phyloP scores from a whole-genome alignment of 1,140 invertebrate species.

The Pollicipes pollicipes region DNA sequence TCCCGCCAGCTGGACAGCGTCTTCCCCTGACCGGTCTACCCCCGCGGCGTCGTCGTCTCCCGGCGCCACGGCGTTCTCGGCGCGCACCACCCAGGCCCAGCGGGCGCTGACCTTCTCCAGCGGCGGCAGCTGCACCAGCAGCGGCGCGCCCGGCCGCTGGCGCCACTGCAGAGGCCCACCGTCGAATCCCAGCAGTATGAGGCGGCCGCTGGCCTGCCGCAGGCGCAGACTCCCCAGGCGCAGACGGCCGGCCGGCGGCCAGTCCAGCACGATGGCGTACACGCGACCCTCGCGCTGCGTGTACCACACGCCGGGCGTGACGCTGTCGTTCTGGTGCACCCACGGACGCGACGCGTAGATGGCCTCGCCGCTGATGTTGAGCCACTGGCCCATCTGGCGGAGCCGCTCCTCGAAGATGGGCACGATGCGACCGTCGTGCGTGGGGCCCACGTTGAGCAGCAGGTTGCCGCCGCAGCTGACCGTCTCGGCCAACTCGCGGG shows the following conservation, averaged over 20 bases:
- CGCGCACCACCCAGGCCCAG: conserved; percentile 12
- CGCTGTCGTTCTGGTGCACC: conserved; percentile 65
- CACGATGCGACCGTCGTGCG: conserved; percentile 65
- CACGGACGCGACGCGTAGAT: conserved; percentile 65
- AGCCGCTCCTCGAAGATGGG: conserved; percentile 82
- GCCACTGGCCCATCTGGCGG: conserved; percentile 45
- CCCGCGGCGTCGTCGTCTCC: neutral
- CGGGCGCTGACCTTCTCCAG: conserved; percentile 6
- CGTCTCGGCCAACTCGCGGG: neutral
- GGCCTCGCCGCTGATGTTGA: conserved; percentile 66
- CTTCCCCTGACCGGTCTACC: no score
- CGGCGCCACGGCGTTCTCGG: neutral
- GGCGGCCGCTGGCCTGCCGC: neutral
- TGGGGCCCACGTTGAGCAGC: conserved; percentile 76
- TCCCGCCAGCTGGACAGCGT: no score
- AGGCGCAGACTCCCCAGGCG: neutral
- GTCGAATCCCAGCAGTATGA: neutral
- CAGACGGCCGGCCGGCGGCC: neutral
- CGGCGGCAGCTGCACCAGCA: conserved; percentile 8
- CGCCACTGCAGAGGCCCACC: neutral
- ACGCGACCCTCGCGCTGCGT: neutral
- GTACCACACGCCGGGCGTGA: conserved; percentile 34
- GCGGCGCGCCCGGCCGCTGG: neutral
- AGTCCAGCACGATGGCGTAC: neutral
- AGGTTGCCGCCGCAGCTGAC: conserved; percentile 79